Evolutionary conservation across 2,113 vertebrate genomes (phyloP), one percentile per base, ranked within the genome.

Genomic region (Corythornis vintsioides): DNA sequence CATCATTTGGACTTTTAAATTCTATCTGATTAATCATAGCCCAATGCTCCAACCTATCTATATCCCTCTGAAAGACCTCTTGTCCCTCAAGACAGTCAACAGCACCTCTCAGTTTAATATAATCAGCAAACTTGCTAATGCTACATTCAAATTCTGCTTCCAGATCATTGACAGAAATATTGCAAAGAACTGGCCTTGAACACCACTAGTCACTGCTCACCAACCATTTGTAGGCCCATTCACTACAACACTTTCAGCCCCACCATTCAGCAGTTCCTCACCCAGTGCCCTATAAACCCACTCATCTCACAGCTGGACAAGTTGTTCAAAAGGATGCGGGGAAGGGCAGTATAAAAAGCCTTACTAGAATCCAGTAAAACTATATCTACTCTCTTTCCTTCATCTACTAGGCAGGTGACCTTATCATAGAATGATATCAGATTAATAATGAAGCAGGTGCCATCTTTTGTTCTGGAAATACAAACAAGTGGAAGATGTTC

Each of bases 201-300:
- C 28, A n/a, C 18, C 0, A 0, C 45, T 60, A 15, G 18, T 53
- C 31, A 67, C 14, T 3, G 2, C 24, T 72, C 4, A 2, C 24
- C 26, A 88, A 43, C 16, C 43, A 66, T 16, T 57, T 59, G 45
- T 31, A 66, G n/a, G 12, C 20, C 8, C 26, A 12, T 38, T 64
- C 61, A 43, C 28, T n/a, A 70, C 40, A 56, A 29, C 4, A 6
- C 12, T 71, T 56, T 64, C 28, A 78, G 33, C 18, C 18, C 42
- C 47, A 33, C 15, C 1, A 1, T 33, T 78, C 5, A 6, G 33
- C 33, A 78, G n/a, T 86, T 57, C 33, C 40, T 48, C 55, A 79
- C 8, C 7, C 42, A 87, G 29, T 3, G 4, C 29, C 28, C 19
- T 10, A 4, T 71, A 24, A 26, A 19, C 11, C 40, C 15, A 13